Evolutionary conservation across 2,888 invertebrate genomes (phyloP), one percentile per base, ranked within the genome.

Genomic region (Sinopyrophorus schimmeli): DNA sequence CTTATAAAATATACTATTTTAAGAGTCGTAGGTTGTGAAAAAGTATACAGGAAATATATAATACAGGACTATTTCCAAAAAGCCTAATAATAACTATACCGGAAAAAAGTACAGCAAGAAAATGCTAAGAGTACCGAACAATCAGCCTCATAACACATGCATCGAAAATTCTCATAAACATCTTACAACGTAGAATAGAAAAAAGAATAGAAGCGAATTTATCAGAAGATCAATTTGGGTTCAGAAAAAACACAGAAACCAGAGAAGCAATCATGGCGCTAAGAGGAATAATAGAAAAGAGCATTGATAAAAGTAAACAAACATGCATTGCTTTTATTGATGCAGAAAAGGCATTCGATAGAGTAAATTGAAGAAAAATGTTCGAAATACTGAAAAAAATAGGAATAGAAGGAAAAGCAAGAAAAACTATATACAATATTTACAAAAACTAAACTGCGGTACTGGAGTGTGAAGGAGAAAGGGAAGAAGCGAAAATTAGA

Each of bases 271-370:
- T 16, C 10, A 15, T 30, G 10, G 16, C 15, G 14, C 16, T 15
- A 16, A 30, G 16, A 15, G 3, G 15, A 15, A 30, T n/a, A 7
- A 7, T 30, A 16, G 30, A 30, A 17, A 31, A 31, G 16, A 31
- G 31, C 17, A 31, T 31, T 9, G 11, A 6, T 5, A 31, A 31
- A 31, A n/a, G 17, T 17, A 31, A 31, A 17, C 9, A 31, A 10
- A 31, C n/a, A 3, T 17, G 18, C 10, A 31, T 31, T 10, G 18
- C 18, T 10, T 17, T 18, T 31, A 11, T 31, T 10, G 5, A 31
- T 11, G 18, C 18, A 18, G 17, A 31, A 10, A 18, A 18, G 10
- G 10, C 31, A 1, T 31, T 31, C 9, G 31, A 9, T 18, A 18
- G 17, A 17, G 31, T 31, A 9, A 17, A 31, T 9, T 30, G n/a